Conservation (phyloP, 2,113 vertebrate genomes). For the Eurypyga helias region DNA sequence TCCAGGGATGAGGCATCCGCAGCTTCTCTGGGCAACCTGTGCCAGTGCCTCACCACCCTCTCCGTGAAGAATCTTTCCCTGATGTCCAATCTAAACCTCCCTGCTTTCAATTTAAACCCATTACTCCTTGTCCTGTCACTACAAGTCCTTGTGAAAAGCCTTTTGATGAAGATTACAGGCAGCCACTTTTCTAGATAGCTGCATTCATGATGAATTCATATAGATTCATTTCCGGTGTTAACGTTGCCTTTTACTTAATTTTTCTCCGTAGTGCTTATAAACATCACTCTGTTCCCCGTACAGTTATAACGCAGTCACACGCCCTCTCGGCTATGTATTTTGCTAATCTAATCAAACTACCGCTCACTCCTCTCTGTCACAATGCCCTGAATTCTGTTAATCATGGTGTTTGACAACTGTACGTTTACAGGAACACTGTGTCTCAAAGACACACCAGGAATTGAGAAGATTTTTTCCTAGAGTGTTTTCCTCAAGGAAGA, state of each 20-base stretch:
- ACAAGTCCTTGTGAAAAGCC: background rate
- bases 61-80: too few relatives aligned
- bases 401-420: background rate
- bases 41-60: too few relatives aligned
- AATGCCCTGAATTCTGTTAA: background rate
- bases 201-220: background rate
- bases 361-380: background rate
- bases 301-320: background rate
- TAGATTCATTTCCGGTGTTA: background rate
- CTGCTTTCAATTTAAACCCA: too few relatives aligned
- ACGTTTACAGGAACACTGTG: background rate
- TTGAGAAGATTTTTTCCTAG: background rate
- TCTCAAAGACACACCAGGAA: background rate
- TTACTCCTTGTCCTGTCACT: too few relatives aligned
- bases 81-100: too few relatives aligned
- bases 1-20: too few relatives aligned
- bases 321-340: background rate
- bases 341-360: conserved; percentile 5
- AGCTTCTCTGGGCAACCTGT: too few relatives aligned
- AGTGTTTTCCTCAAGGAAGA: background rate
- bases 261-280: background rate
- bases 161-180: background rate
- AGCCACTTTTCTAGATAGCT: background rate
- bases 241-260: background rate
- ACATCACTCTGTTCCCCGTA: background rate